Percentiles rank a stretch among this genome's conserved stretches.
These are phyloP conservation scores for Rhopalosiphum padi DNA, from an alignment of 1,140 invertebrate genomes.

Conservation along the genomic window DNA sequence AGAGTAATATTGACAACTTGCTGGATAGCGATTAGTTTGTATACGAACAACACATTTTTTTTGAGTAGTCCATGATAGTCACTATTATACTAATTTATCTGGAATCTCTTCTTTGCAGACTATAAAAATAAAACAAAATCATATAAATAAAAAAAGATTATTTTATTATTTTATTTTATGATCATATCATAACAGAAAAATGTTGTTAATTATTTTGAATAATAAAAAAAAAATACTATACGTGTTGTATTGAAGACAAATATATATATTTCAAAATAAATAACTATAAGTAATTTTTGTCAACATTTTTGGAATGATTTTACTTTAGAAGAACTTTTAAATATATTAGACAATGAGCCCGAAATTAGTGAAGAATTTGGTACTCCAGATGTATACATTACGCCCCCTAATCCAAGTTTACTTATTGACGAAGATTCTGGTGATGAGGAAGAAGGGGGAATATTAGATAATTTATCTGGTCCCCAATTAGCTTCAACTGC, in stretches of 20 bases:
- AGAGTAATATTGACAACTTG: too few relatives aligned
- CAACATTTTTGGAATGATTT: conserved; percentile 8
- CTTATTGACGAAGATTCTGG: conserved; percentile 59
- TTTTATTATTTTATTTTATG: not conserved
- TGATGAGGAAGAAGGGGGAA: conserved; percentile 60
- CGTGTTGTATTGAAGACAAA: not conserved
- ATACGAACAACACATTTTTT: too few relatives aligned
- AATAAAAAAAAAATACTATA: not conserved
- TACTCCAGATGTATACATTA: conserved; percentile 56
- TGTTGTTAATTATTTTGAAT: not conserved
- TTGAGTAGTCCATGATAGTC: too few relatives aligned
- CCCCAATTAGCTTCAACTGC: conserved; percentile 58
- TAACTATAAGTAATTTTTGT: not conserved
- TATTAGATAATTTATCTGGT: conserved; percentile 59
- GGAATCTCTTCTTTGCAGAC: too few relatives aligned
- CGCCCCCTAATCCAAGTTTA: conserved; percentile 54
- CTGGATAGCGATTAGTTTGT: too few relatives aligned
- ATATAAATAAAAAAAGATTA: too few relatives aligned
- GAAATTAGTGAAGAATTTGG: conserved; percentile 37
- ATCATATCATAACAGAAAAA: not conserved
- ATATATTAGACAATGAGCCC: conserved; percentile 18
- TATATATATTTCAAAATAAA: not conserved
- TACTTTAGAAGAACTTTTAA: conserved; percentile 6
- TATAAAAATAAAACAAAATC: too few relatives aligned
- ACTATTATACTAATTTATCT: too few relatives aligned